These are phyloP conservation scores for Dascyllus trimaculatus DNA, from an alignment of 2,113 vertebrate species.

Conservation along the genomic window DNA sequence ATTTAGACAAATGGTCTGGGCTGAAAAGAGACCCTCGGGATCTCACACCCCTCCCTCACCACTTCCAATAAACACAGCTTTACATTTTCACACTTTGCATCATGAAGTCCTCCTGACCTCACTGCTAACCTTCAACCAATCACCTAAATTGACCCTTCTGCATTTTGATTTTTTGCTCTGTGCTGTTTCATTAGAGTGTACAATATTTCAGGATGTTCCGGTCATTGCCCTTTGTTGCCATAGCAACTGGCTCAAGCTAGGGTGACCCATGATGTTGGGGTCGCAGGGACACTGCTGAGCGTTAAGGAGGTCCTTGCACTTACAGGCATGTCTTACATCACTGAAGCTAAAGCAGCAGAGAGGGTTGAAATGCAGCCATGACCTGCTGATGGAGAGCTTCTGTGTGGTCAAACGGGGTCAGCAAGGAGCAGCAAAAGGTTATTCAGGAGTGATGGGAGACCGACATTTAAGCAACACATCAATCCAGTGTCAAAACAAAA, in stretches of 20 bases:
- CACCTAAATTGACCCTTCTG: constrained; percentile 47
- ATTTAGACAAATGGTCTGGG: constrained; percentile 55
- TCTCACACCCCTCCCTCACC: constrained; percentile 43
- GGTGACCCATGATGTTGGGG: constrained; percentile 40
- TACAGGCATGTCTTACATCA: constrained; percentile 13
- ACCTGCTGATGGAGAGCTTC: constrained; percentile 69
- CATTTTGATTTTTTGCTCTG: neutral
- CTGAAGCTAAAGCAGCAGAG: neutral
- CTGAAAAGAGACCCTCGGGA: constrained; percentile 54
- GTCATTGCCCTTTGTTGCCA: neutral
- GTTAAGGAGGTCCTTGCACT: constrained; percentile 35
- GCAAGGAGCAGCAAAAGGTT: constrained; percentile 39
- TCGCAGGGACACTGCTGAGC: constrained; percentile 25
- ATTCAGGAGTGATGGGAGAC: constrained; percentile 37
- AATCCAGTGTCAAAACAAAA: constrained; percentile 7
- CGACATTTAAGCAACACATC: constrained; percentile 26
- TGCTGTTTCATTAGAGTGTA: neutral
- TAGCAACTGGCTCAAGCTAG: neutral
- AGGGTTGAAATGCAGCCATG: constrained; percentile 51
- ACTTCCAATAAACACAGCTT: constrained; percentile 40
- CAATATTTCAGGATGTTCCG: constrained; percentile 26
- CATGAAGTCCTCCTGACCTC: constrained; percentile 55
- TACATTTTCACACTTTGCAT: constrained; percentile 30
- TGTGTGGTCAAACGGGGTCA: constrained; percentile 76
- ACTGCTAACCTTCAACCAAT: constrained; percentile 40